Base-by-base conservation (phyloP, 2,888 invertebrate species). In the Eretmocerus hayati region DNA sequence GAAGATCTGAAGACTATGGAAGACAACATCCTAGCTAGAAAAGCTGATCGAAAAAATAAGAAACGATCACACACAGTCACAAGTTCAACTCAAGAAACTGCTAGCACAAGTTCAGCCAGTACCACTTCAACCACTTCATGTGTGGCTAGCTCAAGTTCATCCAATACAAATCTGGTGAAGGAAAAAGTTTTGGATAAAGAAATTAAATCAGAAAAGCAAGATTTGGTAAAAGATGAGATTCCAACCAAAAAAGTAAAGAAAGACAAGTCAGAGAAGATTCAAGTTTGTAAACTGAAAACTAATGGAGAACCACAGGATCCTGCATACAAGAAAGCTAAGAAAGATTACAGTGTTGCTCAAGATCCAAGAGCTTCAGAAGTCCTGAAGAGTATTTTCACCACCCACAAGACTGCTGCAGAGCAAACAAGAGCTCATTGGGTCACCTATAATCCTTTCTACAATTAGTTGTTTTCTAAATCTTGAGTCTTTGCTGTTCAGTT, bases 371-470 rank as follows among this genome's bases (percentile, higher is more conserved):
- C 86, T 5, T 87, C 87, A 51, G 87, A 90, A 71, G 92, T 92
- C 0, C 93, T 88, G 66, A 99, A 97, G 71, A 95, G 95, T 2
- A 71, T 99, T 43, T 99, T 99, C 66, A 97, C 95, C 0, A 82
- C 87, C 8, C 93, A 93, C 66, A 81, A 87, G 63, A 84, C 81
- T 46, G 96, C 95, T 47, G 80, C 87, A 61, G 84, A 87, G 44
- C 93, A 96, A 69, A 79, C 83, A 37, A 83, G 87, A 59, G 93
- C 93, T 2, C 95, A 97, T 69, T 99, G 97, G 99, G 85, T 97
- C 46, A 97, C 97, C 0, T 95, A 92, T 64, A 97, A 97, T 77
- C 97, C 97, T 42, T 90, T 90, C 72, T 91, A 90, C 69, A 90
- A 90, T 74, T 87, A 74, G 75, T n/a, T n/a, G n/a, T n/a, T n/a